Base-by-base conservation (phyloP, 1,140 invertebrate genomes). In the Palaemon carinicauda region DNA sequence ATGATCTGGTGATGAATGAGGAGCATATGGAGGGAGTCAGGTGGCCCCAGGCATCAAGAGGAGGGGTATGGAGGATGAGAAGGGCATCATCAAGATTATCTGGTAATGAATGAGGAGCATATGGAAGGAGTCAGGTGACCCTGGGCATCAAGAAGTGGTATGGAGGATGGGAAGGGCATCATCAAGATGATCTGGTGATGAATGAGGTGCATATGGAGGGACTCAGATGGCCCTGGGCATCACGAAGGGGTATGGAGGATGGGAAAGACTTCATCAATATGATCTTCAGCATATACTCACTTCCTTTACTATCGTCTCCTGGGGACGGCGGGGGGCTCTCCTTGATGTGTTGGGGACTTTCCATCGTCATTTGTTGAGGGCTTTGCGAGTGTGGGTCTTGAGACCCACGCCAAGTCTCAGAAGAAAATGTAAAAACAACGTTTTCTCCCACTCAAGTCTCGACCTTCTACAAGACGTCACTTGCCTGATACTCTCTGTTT, bases 281-380 rank as follows among this genome's bases (percentile, higher is more conserved):
- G 33, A 41, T 41, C 9, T 41, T 3, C 14, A 41, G 31, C 14
- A 73, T n/a, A 71, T 86, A 86, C 83, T 86, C 51, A 86, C 83
- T 86, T 56, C 83, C 83, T 86, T 86, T 86, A 53, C 83, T 86
- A 86, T 86, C 83, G 83, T 86, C 83, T 74, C 83, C 83, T 27
- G 83, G 83, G 83, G 83, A 86, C 54, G 83, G 83, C 83, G 83
- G 83, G 14, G 83, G 83, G 69, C 83, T 86, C 83, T 86, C 83
- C 83, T 86, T 80, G 56, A 86, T 77, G 60, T 71, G 83, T 56
- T 86, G 83, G 78, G 83, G 83, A 69, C 83, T 86, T 86, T 86
- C 83, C 83, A 86, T 86, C 83, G 83, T 86, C 83, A 86, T 86
- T 78, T 79, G 83, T 77, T 29, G 60, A 41, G 65, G 83, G 19